A percentile compares a stretch with the other conserved stretches of the same genome.
phyloP scores from a whole-genome alignment of 2,113 vertebrate species.

The Ammodytes marinus region DNA sequence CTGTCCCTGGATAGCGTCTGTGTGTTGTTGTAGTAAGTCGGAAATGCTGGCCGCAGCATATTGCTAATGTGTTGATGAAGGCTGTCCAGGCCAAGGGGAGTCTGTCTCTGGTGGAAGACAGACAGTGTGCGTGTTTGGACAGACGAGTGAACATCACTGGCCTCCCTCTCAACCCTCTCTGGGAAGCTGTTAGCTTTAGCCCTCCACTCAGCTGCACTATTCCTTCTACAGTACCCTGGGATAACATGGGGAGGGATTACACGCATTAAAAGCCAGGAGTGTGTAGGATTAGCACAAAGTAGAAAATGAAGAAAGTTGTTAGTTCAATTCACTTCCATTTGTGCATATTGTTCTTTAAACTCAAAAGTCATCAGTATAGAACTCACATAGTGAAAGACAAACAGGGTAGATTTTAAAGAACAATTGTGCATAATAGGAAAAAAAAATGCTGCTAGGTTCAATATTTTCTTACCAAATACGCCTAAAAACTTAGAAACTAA shows the following conservation, averaged over 20 bases:
- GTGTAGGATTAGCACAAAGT: slow-evolving; percentile 59
- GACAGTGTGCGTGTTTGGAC: slow-evolving; percentile 76
- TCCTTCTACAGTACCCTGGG: slow-evolving; percentile 55
- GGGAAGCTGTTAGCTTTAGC: slow-evolving; percentile 75
- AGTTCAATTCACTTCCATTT: neutral
- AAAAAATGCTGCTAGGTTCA: neutral
- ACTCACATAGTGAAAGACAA: neutral
- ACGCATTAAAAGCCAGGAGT: slow-evolving; percentile 53
- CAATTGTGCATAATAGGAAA: neutral
- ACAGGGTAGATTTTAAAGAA: neutral
- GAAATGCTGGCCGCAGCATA: slow-evolving; percentile 75
- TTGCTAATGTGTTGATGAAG: slow-evolving; percentile 82
- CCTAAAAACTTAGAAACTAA: slow-evolving; percentile 23
- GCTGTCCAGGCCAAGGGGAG: slow-evolving; percentile 66
- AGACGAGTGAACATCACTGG: slow-evolving; percentile 77
- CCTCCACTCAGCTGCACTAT: slow-evolving; percentile 48
- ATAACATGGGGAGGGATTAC: slow-evolving; percentile 57
- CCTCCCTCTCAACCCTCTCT: slow-evolving; percentile 81
- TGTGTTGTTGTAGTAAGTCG: slow-evolving; percentile 58
- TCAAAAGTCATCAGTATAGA: neutral
- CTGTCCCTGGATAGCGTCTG: slow-evolving; percentile 44
- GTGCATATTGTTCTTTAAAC: neutral
- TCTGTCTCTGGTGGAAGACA: slow-evolving; percentile 73
- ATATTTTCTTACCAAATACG: slow-evolving; percentile 27
- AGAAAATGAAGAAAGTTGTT: slow-evolving; percentile 21